phyloP scores from a whole-genome alignment of 2,113 vertebrate species.

The Myanophis thanlyinensis region DNA sequence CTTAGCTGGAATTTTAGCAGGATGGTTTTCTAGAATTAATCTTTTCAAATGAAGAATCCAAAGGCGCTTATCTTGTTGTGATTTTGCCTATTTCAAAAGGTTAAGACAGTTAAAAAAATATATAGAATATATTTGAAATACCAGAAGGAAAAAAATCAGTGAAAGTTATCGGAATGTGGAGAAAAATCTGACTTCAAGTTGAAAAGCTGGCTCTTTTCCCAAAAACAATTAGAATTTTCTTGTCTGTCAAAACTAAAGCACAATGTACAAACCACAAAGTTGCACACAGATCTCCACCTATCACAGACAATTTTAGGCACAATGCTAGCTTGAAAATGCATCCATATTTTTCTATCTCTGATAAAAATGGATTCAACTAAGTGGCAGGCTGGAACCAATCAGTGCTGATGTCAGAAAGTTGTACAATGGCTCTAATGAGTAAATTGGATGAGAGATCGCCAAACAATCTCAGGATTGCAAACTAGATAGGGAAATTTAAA shows the following conservation, averaged over 20 bases:
- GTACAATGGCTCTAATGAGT: background rate
- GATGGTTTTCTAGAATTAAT: constrained; percentile 97
- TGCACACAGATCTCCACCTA: background rate
- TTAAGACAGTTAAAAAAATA: background rate
- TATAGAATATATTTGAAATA: background rate
- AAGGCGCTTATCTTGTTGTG: constrained; percentile 94
- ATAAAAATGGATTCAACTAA: background rate
- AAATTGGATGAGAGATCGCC: background rate
- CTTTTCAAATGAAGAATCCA: constrained; percentile 98
- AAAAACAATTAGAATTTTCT: background rate
- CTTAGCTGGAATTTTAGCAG: constrained; percentile 98
- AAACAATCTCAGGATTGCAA: background rate
- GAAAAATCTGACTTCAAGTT: background rate
- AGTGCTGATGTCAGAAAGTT: background rate
- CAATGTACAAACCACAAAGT: background rate
- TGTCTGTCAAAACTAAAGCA: background rate
- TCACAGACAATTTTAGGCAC: background rate
- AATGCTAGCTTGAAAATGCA: background rate
- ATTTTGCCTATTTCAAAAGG: constrained; percentile 83
- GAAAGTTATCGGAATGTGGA: background rate
- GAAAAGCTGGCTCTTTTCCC: background rate
- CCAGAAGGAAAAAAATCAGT: background rate
- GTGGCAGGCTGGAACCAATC: background rate
- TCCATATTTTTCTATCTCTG: background rate
- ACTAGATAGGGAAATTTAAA: background rate